Evolutionary conservation across 53 echinoderm and acorn worm species (phyloP).

Genomic region (Astropecten irregularis): DNA sequence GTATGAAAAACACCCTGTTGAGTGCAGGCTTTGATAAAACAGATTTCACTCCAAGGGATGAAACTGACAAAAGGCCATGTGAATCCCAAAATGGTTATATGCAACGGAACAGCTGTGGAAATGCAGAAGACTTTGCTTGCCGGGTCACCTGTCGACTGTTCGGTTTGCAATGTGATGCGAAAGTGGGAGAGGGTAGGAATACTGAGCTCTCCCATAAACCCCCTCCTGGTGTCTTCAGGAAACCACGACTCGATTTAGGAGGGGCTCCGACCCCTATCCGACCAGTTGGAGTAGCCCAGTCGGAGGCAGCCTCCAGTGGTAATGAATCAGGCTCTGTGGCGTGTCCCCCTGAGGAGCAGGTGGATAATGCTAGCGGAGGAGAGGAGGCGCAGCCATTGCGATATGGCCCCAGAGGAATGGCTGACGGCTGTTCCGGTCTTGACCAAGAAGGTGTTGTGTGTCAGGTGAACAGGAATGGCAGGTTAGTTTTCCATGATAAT

Average conservation of each 20-base stretch:
- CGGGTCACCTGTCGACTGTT: too few species aligned
- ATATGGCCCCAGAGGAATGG: slow-evolving; percentile 51
- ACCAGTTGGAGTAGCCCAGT: slow-evolving; percentile 35
- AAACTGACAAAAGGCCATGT: too few species aligned
- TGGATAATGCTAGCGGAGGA: slow-evolving; percentile 20
- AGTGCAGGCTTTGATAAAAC: not conserved
- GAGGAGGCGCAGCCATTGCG: not conserved
- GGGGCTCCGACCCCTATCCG: slow-evolving; percentile 60
- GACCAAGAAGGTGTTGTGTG: slow-evolving; percentile 23
- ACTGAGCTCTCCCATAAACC: slow-evolving; percentile 3
- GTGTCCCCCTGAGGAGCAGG: slow-evolving; percentile 24
- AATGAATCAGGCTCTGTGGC: not conserved
- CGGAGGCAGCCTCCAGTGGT: not conserved
- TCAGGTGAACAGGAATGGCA: not conserved
- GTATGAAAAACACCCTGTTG: not conserved
- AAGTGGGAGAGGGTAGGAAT: too few species aligned
- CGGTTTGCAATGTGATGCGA: too few species aligned
- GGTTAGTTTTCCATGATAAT: slow-evolving; percentile 8
- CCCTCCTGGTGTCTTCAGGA: slow-evolving; percentile 68
- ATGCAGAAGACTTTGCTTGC: slow-evolving; percentile 2
- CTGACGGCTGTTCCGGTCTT: slow-evolving; percentile 55
- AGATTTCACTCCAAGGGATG: not conserved
- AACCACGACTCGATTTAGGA: slow-evolving; percentile 72
- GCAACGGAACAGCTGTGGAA: too few species aligned
- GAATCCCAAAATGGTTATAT: too few species aligned